Evolutionary conservation across 2,888 invertebrate genomes (phyloP).

Genomic region (Aquatica leii): DNA sequence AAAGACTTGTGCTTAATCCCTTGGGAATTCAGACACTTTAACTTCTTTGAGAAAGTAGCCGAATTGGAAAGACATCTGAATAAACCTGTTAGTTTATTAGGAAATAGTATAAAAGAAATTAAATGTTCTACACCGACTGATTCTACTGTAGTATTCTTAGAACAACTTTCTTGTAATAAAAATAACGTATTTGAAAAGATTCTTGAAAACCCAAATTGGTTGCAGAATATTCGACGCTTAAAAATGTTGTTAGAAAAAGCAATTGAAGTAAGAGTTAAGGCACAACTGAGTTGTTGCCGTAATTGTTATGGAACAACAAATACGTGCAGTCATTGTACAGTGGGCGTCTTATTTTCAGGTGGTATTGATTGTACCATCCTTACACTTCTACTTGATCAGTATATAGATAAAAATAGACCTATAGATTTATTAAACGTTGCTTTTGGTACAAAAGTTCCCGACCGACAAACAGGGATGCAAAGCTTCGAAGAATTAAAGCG

Average conservation of each 20-base stretch:
- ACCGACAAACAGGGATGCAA: slow-evolving; percentile 79
- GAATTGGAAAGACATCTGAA: slow-evolving; percentile 54
- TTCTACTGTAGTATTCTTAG: slow-evolving; percentile 41
- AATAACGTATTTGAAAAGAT: too few relatives aligned
- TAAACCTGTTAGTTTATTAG: slow-evolving; percentile 47
- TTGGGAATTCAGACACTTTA: slow-evolving; percentile 56
- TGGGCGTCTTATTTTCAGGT: slow-evolving; percentile 89
- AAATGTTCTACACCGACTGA: slow-evolving; percentile 40
- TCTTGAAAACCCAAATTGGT: slow-evolving; percentile 49
- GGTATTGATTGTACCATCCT: slow-evolving; percentile 96
- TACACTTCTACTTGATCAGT: slow-evolving; percentile 80
- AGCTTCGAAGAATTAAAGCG: slow-evolving; percentile 74
- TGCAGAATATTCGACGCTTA: slow-evolving; percentile 61
- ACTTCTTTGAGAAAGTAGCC: slow-evolving; percentile 53
- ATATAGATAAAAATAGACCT: slow-evolving; percentile 68
- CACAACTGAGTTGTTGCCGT: slow-evolving; percentile 70
- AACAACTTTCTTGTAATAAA: too few relatives aligned
- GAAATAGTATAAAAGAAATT: slow-evolving; percentile 6
- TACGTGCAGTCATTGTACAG: slow-evolving; percentile 57
- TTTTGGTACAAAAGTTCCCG: slow-evolving; percentile 80
- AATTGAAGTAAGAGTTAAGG: slow-evolving; percentile 67
- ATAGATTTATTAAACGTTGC: slow-evolving; percentile 97
- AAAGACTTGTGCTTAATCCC: slow-evolving; percentile 59
- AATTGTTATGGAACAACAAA: slow-evolving; percentile 61
- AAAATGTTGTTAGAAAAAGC: slow-evolving; percentile 66